Evolutionary conservation across 2,113 vertebrate genomes (phyloP), one percentile per base, ranked within the genome.

Genomic region (Eonycteris spelaea): DNA sequence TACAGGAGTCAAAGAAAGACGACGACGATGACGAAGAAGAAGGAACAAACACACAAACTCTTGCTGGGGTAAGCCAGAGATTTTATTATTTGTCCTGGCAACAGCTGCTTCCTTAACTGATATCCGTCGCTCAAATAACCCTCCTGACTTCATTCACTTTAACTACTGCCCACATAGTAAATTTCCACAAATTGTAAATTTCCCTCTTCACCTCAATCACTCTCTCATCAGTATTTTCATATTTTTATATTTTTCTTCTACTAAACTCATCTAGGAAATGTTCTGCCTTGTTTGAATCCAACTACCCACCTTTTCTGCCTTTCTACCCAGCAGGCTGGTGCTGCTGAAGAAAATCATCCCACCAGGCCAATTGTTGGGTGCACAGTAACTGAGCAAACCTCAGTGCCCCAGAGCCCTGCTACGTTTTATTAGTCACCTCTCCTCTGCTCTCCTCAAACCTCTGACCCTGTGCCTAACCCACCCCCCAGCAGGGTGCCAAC

Each of bases 281-380:
- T 19, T 26, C 68, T 35, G 5, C 74, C 13, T 43, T 38, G 10
- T 16, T 70, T 8, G 55, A 28, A 43, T 53, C 40, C 30, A 67
- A 24, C 33, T 28, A 15, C 5, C 38, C 22, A 15, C 33, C 40
- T 85, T 57, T 33, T 33, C 88, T 38, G 35, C n/a, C 38, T 55
- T 43, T 71, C 67, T 82, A 10, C 74, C 55, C 11, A 22, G n/a
- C 26, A 24, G 4, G 6, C 68, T 26, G 6, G 38, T 19, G 38
- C 3, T 3, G 11, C 61, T 22, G 18, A 38, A 40, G 43, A 30
- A 77, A 67, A 35, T 22, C 53, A 21, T 7, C 15, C 57, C 9
- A 1, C 11, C 7, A 0, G 0, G 13, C 24, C 51, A 11, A 1
- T 16, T 45, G 35, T 33, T 33, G 9, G 7, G 5, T n/a, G 22